Evolutionary conservation across 2,797 vertebrate genomes (phyloP).

Genomic region (Chloroceryle inda): DNA sequence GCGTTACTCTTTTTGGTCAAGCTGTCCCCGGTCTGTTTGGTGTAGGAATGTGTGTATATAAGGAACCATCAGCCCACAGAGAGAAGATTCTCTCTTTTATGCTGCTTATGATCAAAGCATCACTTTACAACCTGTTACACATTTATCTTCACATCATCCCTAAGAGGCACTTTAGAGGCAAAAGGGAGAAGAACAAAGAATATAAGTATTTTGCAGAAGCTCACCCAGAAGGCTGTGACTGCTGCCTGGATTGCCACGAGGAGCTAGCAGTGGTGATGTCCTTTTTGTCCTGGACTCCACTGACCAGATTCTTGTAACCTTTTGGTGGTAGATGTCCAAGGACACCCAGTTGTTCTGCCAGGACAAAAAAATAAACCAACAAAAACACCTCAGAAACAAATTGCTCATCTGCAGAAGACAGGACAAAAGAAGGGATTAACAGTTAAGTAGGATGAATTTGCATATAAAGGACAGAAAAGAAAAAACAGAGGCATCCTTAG

Average conservation of each 20-base stretch:
- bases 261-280: not conserved
- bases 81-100: not conserved
- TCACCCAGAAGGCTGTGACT: not conserved
- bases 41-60: not conserved
- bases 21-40: not conserved
- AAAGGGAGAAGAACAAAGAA: slow-evolving; percentile 4
- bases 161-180: slow-evolving; percentile 1
- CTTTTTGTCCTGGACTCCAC: not conserved
- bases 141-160: not conserved
- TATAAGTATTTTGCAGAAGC: not conserved
- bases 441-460: not conserved
- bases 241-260: not conserved
- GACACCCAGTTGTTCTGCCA: not conserved
- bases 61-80: not conserved
- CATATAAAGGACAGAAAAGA: not conserved
- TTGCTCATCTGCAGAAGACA: not conserved
- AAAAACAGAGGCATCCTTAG: not conserved
- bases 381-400: not conserved
- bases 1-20: not conserved
- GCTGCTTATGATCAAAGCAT: not conserved
- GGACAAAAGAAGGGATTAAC: not conserved
- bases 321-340: not conserved
- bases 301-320: accelerated
- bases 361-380: not conserved
- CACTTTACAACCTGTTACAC: not conserved